phyloP scores from a whole-genome alignment of 2,113 vertebrate genomes.

The Corapipo altera region DNA sequence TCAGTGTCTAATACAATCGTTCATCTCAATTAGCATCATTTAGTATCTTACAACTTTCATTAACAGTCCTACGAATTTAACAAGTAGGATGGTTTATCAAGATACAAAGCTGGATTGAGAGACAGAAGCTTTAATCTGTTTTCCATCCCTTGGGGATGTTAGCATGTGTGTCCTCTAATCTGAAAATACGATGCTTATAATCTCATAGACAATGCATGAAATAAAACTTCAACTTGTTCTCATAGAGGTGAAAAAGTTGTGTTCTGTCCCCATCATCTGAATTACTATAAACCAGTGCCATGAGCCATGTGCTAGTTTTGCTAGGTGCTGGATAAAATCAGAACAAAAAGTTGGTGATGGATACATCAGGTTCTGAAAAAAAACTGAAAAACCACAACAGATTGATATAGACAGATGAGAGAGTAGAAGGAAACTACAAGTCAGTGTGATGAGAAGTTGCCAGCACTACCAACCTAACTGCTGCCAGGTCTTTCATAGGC shows the following conservation, averaged over 20 bases:
- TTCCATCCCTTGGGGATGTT: neutral
- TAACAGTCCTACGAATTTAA: conserved; percentile 64
- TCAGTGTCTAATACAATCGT: conserved; percentile 46
- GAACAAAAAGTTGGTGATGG: neutral
- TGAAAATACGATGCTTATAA: conserved; percentile 23
- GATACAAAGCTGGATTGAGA: conserved; percentile 30
- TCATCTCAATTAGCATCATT: conserved; percentile 66
- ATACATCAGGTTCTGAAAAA: neutral
- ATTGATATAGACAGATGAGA: neutral
- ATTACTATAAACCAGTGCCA: neutral
- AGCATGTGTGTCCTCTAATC: neutral
- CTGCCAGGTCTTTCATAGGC: neutral
- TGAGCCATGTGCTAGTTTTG: neutral
- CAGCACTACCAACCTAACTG: neutral
- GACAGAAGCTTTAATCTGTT: conserved; percentile 27
- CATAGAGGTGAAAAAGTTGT: neutral
- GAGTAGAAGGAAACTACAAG: neutral
- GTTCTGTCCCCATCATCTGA: neutral
- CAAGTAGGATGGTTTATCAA: conserved; percentile 33
- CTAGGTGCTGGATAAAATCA: neutral
- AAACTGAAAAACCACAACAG: neutral
- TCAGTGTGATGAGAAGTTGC: neutral
- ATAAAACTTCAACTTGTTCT: neutral
- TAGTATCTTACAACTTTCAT: conserved; percentile 60
- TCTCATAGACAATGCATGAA: neutral